Evolutionary conservation across 2,797 vertebrate genomes (phyloP), one percentile per base, ranked within the genome.

Genomic region (Alauda arvensis): DNA sequence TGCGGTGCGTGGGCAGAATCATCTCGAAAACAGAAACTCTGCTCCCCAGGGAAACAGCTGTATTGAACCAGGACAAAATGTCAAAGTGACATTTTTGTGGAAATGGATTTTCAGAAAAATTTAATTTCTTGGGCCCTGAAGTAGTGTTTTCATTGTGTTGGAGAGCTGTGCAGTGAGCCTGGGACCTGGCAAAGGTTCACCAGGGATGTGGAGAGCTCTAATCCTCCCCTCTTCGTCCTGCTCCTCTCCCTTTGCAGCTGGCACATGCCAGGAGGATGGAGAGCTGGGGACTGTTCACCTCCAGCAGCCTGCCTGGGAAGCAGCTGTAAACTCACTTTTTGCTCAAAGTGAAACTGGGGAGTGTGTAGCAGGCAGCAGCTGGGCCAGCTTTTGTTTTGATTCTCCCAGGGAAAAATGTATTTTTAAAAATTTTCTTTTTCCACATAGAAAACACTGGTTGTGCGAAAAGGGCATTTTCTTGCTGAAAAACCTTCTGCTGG

Each of bases 391-490:
- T 90, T 82, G n/a, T 62, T 78, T 72, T 66, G 34, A 63, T 78
- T 87, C 83, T 90, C 76, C 37, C 61, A 61, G 77, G 77, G 60
- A 85, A 85, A 87, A 81, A 70, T 7, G 18, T 68, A 18, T 82
- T 84, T 85, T 87, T 52, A 71, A 80, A 68, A 85, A 68, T 43
- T 89, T 79, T 45, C 20, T 75, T 75, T 83, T 85, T 71, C 61
- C 74, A 49, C 62, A 49, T 1, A 82, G 87, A 82, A 91, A 93
- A 86, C 21, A 77, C 3, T 0, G 2, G 37, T 61, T 89, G 55
- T 65, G 53, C 5, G 46, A 84, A 91, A 94, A 90, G 65, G 83
- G 77, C 87, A 93, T 90, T 87, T 91, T 89, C 66, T 82, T 68
- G 37, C 91, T 71, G 81, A 92, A 89, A 86, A 86, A 68, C 61